phyloP scores from a whole-genome alignment of 2,888 invertebrate genomes.

The Eristalis arbustorum region DNA sequence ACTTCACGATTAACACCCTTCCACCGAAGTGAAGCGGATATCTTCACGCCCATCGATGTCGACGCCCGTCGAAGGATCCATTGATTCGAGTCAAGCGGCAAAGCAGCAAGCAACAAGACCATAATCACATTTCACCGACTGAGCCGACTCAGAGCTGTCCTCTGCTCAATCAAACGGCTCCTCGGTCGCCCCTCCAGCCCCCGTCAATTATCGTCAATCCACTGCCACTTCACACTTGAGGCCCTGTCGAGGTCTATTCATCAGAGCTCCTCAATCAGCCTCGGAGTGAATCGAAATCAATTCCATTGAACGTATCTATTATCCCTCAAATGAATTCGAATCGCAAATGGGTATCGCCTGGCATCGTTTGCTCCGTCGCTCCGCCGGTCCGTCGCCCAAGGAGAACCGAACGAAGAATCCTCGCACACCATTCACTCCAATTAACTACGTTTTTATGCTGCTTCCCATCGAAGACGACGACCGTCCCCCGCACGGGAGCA shows the following conservation, averaged over 20 bases:
- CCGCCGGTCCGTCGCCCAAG: neutral
- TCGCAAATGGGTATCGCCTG: constrained; percentile 49
- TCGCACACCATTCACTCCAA: constrained; percentile 32
- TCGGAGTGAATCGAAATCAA: constrained; percentile 26
- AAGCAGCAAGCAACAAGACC: neutral
- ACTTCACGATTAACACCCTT: too few relatives aligned
- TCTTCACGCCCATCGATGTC: too few relatives aligned
- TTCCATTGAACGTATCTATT: constrained; percentile 31
- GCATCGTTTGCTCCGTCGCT: neutral
- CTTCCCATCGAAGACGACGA: neutral
- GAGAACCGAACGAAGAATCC: neutral
- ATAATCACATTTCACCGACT: neutral
- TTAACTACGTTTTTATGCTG: constrained; percentile 33
- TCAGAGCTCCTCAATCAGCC: constrained; percentile 22
- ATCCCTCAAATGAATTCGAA: constrained; percentile 49
- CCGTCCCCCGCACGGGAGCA: neutral
- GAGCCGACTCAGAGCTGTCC: neutral
- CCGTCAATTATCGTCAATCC: neutral
- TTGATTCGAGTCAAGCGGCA: neutral
- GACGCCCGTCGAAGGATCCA: too few relatives aligned
- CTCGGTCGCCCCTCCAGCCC: too few relatives aligned
- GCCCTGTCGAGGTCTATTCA: neutral
- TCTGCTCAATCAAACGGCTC: neutral
- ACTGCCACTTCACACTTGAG: neutral
- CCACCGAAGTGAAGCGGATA: too few relatives aligned